These are phyloP conservation scores for Ophioderma brevispina DNA, from an alignment of 35 echinoderm and acorn worm species.

Conservation along the genomic window DNA sequence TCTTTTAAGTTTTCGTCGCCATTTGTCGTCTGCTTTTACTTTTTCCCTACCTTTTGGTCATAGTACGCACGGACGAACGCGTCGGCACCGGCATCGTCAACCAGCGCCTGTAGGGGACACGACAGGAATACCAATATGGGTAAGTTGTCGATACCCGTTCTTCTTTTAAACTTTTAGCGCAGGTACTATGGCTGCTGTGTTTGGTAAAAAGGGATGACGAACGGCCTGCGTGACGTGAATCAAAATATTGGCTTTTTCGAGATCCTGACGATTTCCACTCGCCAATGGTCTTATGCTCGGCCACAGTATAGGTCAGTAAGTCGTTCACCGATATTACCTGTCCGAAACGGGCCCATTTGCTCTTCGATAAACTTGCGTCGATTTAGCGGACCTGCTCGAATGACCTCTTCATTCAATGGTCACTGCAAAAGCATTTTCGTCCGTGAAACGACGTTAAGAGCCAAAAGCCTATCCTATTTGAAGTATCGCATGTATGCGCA, in stretches of 20 bases:
- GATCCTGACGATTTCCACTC: neutral
- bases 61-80: neutral
- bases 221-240: neutral
- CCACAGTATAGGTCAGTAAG: too few species aligned
- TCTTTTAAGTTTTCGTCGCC: neutral
- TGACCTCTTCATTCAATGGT: neutral
- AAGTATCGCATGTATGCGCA: neutral
- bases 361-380: neutral
- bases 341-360: neutral
- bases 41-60: neutral
- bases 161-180: neutral
- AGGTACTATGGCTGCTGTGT: neutral
- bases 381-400: neutral
- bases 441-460: neutral
- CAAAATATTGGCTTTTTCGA: slow-evolving; percentile 4
- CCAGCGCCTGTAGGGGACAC: neutral
- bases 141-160: neutral
- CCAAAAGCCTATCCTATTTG: neutral
- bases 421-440: neutral
- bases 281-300: too few species aligned
- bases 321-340: neutral
- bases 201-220: neutral
- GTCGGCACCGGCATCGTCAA: neutral
- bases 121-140: neutral
- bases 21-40: neutral